Percentiles rank a stretch among this genome's conserved stretches.
Evolutionary conservation across 1,140 invertebrate species (phyloP).

Genomic region (Platyura marginata): DNA sequence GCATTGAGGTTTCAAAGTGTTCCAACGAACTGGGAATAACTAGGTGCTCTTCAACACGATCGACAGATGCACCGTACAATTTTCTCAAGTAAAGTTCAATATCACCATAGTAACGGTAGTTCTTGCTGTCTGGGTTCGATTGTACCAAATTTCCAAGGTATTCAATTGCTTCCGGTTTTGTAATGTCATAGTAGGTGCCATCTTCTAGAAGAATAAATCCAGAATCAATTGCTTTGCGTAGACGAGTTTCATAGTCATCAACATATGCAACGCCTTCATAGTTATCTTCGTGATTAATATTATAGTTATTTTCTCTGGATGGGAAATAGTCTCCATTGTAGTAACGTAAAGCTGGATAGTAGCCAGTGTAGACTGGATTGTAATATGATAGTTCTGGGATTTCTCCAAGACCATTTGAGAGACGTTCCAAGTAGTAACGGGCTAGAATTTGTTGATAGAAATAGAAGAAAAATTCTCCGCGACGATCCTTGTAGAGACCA

Average conservation of each 20-base stretch:
- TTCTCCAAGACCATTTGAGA: slow-evolving; percentile 39
- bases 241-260: slow-evolving; percentile 34
- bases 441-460: slow-evolving; percentile 37
- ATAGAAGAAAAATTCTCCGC: slow-evolving; percentile 43
- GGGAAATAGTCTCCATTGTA: slow-evolving; percentile 46
- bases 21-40: slow-evolving; percentile 25
- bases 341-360: slow-evolving; percentile 39
- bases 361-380: slow-evolving; percentile 37
- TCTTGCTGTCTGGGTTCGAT: slow-evolving; percentile 41
- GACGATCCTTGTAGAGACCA: slow-evolving; percentile 28
- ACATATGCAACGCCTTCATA: slow-evolving; percentile 22
- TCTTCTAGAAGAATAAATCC: slow-evolving; percentile 30
- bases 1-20: slow-evolving; percentile 34
- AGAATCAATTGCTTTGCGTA: slow-evolving; percentile 38
- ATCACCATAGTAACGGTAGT: slow-evolving; percentile 40
- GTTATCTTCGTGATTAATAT: slow-evolving; percentile 16
- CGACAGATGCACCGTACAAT: slow-evolving; percentile 18
- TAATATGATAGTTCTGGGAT: slow-evolving; percentile 35
- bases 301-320: slow-evolving; percentile 28
- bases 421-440: slow-evolving; percentile 47
- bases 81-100: slow-evolving; percentile 30
- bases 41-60: slow-evolving; percentile 13
- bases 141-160: slow-evolving; percentile 47
- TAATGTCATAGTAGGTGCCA: slow-evolving; percentile 30
- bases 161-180: slow-evolving; percentile 31